These are phyloP conservation scores for Smutsia gigantea DNA, from an alignment of 2,797 vertebrate genomes.

Conservation along the genomic window DNA sequence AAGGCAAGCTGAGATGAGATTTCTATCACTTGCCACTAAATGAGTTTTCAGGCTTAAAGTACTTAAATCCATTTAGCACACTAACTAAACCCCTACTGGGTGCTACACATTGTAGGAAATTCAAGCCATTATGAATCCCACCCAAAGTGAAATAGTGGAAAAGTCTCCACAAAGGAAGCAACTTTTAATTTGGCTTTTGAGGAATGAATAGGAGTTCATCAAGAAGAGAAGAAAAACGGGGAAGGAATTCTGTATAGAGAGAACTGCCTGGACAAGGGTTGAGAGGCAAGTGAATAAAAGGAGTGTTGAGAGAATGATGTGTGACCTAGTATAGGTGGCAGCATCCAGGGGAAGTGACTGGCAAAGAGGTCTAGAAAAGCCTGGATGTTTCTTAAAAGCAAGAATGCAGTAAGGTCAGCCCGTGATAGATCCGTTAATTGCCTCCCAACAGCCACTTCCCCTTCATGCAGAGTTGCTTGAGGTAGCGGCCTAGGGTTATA, in stretches of 20 bases:
- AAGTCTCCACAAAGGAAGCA: background rate
- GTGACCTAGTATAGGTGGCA: no score
- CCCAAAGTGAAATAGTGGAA: background rate
- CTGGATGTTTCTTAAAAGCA: background rate
- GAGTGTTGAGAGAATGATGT: background rate
- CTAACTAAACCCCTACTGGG: background rate
- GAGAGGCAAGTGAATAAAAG: background rate
- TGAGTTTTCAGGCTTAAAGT: background rate
- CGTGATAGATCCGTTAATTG: background rate
- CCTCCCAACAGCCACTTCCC: background rate
- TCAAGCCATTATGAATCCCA: background rate
- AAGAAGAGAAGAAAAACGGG: background rate
- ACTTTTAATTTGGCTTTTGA: slow-evolving; percentile 3
- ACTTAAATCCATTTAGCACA: background rate
- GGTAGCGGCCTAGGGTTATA: background rate
- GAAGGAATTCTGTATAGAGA: background rate
- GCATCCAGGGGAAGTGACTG: background rate
- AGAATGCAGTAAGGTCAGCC: background rate
- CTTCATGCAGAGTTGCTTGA: background rate
- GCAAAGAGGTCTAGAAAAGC: background rate
- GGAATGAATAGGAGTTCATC: background rate
- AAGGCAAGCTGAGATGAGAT: background rate
- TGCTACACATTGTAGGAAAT: background rate
- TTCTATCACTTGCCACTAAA: background rate
- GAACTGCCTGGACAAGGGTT: background rate